Base-by-base conservation (phyloP, 1,140 invertebrate genomes). In the Leptonema lineaticorne region DNA sequence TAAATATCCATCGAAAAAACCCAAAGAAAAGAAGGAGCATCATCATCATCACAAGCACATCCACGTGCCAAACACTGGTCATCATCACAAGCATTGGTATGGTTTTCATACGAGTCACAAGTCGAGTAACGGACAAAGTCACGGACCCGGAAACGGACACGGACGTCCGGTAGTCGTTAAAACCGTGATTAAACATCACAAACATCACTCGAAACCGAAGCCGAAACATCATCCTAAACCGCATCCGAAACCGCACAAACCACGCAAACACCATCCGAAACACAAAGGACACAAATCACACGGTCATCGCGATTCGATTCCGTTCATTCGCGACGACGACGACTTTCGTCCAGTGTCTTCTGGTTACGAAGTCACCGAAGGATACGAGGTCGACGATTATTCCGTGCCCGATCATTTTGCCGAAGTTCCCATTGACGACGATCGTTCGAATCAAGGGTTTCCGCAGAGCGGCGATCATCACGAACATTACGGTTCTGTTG, bases 1-100 rank as follows among this genome's bases (percentile, higher is more conserved):
- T 59, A 78, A 84, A 37, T 80, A 84, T 63, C 75, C 56, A 7
- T 68, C 69, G 5, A 74, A 81, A 46, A 78, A 81, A 70, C 78
- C 82, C 24, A 77, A 81, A 60, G 77, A 84, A 64, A 77, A 83
- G 33, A 78, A 82, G 46, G 80, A 79, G 67, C 79, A 84, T 67
- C 76, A 84, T 66, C 76, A 81, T 3, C 81, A 85, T 53, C 78
- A 78, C 18, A 73, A 78, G 74, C 57, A 76, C 75, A 1, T 81
- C 74, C 76, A 80, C 53, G 70, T 71, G 0, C 65, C 73, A 5
- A 75, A 79, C 4, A 76, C 75, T 20, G 77, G 77, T 18, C 69
- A 80, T 28, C 74, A 78, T 33, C 75, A 76, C 72, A 73, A 58
- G 60, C 72, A 73, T 68, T 74, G 71, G 67, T 75, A 63, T 56